Evolutionary conservation across 2,113 vertebrate genomes (phyloP).

Genomic region (Castor canadensis): DNA sequence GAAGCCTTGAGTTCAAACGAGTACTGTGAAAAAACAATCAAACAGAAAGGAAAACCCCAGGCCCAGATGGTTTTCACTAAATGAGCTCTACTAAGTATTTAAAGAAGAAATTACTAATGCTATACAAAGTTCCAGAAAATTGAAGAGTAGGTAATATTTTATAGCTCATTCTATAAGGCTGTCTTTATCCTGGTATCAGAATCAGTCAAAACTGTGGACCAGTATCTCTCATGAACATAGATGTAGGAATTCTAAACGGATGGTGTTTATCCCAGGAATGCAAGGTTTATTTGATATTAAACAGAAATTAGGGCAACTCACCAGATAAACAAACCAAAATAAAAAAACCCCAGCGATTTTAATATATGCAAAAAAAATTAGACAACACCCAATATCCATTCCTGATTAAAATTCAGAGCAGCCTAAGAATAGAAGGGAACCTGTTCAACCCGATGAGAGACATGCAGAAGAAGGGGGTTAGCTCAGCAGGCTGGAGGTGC

Average conservation of each 20-base stretch:
- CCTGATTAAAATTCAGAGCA: neutral
- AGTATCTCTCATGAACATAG: neutral
- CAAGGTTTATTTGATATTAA: conserved; percentile 35
- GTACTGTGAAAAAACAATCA: too few species aligned
- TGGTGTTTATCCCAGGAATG: neutral
- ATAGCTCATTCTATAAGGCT: neutral
- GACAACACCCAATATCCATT: neutral
- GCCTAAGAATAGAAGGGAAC: neutral
- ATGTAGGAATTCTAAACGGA: neutral
- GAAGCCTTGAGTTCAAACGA: too few species aligned
- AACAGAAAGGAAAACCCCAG: too few species aligned
- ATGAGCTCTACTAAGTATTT: conserved; percentile 37
- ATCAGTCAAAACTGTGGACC: neutral
- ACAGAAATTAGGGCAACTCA: neutral
- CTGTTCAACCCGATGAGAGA: neutral
- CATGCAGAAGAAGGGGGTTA: neutral
- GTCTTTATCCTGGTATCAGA: neutral
- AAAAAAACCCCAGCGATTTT: neutral
- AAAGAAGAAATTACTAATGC: neutral
- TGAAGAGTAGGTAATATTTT: neutral
- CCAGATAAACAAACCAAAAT: conserved; percentile 5
- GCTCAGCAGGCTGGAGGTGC: neutral
- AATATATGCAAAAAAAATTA: too few species aligned
- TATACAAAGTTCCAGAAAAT: conserved; percentile 7
- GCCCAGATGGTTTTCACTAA: neutral